A percentile compares a stretch with the other conserved stretches of the same genome.
These are phyloP conservation scores for Drosophila lini DNA, from an alignment of 1,140 invertebrate genomes.

Conservation along the genomic window DNA sequence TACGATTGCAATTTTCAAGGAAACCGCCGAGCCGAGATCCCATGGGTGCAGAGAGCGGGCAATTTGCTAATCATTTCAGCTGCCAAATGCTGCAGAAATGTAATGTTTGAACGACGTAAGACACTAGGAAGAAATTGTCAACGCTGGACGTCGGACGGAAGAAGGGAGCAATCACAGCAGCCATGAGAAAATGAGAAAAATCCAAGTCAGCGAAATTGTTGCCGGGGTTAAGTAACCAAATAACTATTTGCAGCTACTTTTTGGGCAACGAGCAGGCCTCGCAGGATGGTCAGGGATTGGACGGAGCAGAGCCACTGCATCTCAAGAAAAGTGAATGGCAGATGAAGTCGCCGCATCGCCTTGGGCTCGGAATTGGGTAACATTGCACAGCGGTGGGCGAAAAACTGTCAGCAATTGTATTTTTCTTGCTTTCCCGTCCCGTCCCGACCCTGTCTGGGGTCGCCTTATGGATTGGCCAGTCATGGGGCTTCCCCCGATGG, in stretches of 20 bases:
- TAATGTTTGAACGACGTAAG: conserved; percentile 33
- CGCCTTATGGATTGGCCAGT: conserved; percentile 18
- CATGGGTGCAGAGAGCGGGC: conserved; percentile 29
- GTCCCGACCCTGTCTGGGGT: background rate
- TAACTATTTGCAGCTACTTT: conserved; percentile 56
- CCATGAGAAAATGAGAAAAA: conserved; percentile 70
- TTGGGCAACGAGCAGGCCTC: conserved; percentile 33
- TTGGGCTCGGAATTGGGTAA: conserved; percentile 64
- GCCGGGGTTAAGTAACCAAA: conserved; percentile 53
- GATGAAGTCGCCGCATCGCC: conserved; percentile 56
- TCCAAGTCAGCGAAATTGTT: conserved; percentile 46
- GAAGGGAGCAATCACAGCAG: conserved; percentile 21
- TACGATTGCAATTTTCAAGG: conserved; percentile 24
- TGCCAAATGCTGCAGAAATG: conserved; percentile 48
- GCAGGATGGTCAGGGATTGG: conserved; percentile 57
- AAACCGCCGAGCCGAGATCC: conserved; percentile 7
- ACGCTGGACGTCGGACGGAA: conserved; percentile 22
- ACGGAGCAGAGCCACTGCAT: conserved; percentile 43
- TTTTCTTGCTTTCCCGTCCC: conserved; percentile 19
- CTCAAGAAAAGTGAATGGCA: conserved; percentile 73
- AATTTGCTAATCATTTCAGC: conserved; percentile 71
- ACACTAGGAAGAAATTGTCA: conserved; percentile 76
- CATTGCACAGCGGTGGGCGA: conserved; percentile 54
- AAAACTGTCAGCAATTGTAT: conserved; percentile 56
- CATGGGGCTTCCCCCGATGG: conserved; percentile 10